Evolutionary conservation across 2,797 vertebrate genomes (phyloP), one percentile per base, ranked within the genome.

Genomic region (Furcifer pardalis): DNA sequence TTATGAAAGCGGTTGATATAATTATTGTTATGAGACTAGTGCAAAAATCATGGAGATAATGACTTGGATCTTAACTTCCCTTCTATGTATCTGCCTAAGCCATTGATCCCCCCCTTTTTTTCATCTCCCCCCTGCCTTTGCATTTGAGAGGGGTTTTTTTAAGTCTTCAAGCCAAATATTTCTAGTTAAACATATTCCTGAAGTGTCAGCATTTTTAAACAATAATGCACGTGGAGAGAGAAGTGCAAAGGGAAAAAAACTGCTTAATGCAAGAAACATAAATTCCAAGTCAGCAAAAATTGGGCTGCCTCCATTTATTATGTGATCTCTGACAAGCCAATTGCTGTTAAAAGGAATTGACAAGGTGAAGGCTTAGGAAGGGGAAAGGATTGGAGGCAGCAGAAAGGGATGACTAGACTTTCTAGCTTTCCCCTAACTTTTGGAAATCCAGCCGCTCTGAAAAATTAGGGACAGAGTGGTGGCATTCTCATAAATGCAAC

Each of bases 401-500:
- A 72, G 44, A 84, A 90, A 89, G 40, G 59, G 5, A 84, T 37
- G 2, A 42, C 66, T 0, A 89, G 90, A 91, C 91, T 91, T 94
- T 42, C 88, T 81, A 83, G 81, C 86, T 88, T 90, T 92, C 9
- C 46, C 92, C 91, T 91, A 86, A 77, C 77, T 87, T 84, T 85
- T 49, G 77, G n/a, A 93, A 85, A 92, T 81, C 89, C 86, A 89
- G 88, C 86, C 83, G 82, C 88, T 90, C 90, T 81, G 92, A 87
- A 92, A n/a, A 94, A 90, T 89, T 90, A 92, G 93, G 89, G 86
- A 78, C 92, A 93, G 91, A 76, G 91, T 91, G 86, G 62, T 87
- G 63, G 23, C 60, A 89, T 94, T 94, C 94, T 87, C 92, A 93
- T 92, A 94, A 86, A 92, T 90, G 92, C 93, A 90, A 86, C 37